These are phyloP conservation scores for Rhinatrema bivittatum DNA, from an alignment of 2,797 vertebrate species.

Conservation along the genomic window DNA sequence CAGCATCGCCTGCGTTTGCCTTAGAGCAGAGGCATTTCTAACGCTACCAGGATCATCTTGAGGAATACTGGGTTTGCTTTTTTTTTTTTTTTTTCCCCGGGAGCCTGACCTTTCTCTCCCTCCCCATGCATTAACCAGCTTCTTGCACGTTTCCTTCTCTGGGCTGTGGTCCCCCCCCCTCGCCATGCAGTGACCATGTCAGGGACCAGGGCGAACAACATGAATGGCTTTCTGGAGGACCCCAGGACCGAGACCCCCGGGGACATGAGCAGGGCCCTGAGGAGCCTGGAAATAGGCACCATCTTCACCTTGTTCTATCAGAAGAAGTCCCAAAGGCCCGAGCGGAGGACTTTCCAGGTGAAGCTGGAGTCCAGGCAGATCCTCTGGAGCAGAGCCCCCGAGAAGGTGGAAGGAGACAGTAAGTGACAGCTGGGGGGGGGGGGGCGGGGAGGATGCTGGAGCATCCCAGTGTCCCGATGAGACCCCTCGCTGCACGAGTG, in stretches of 20 bases:
- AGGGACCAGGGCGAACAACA: slow-evolving; percentile 56
- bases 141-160: too few species aligned
- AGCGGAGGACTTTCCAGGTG: slow-evolving; percentile 74
- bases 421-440: slow-evolving; percentile 30
- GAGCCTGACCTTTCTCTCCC: too few species aligned
- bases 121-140: too few species aligned
- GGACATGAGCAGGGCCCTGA: slow-evolving; percentile 60
- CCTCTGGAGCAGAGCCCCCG: slow-evolving; percentile 65
- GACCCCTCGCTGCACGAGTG: too few species aligned
- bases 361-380: slow-evolving; percentile 65
- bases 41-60: too few species aligned
- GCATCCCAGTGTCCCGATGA: too few species aligned
- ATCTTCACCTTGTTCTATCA: slow-evolving; percentile 78
- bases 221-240: slow-evolving; percentile 62
- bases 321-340: slow-evolving; percentile 76
- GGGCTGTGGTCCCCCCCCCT: slow-evolving; percentile 26
- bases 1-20: too few species aligned
- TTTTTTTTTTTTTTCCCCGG: too few species aligned
- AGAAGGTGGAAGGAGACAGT: slow-evolving; percentile 75
- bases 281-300: slow-evolving; percentile 68
- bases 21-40: too few species aligned
- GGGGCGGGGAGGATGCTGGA: not conserved
- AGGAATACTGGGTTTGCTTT: too few species aligned
- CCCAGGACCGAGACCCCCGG: slow-evolving; percentile 24
- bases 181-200: slow-evolving; percentile 65